Conservation (phyloP, 2,888 invertebrate genomes). For the Drosophila affinis region DNA sequence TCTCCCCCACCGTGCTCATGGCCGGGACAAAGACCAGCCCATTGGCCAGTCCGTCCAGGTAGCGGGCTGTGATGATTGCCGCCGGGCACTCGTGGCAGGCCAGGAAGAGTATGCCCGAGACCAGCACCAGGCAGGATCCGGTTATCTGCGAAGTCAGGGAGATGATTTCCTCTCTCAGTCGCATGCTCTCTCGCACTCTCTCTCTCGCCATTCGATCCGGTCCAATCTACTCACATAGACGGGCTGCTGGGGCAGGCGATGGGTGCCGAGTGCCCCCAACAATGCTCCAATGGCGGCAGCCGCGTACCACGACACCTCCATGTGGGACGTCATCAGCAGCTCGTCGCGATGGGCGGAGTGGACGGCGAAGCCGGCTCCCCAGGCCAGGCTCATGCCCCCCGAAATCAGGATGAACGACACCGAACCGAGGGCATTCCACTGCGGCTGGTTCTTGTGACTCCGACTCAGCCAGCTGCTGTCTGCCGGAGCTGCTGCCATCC, state of each 20-base stretch:
- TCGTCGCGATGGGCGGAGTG: conserved; percentile 61
- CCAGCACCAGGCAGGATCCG: conserved; percentile 65
- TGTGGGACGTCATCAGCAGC: conserved; percentile 44
- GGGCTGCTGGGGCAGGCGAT: conserved; percentile 63
- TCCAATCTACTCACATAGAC: conserved; percentile 66
- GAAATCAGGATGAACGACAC: conserved; percentile 71
- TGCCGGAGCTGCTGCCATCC: not conserved
- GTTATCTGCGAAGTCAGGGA: conserved; percentile 51
- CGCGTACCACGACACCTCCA: conserved; percentile 75
- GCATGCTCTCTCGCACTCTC: not conserved
- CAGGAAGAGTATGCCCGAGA: conserved; percentile 71
- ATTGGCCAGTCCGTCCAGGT: conserved; percentile 80
- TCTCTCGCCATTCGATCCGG: not conserved
- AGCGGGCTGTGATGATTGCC: conserved; percentile 71
- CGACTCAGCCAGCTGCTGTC: conserved; percentile 46
- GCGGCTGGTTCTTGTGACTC: conserved; percentile 65
- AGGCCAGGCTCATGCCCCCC: conserved; percentile 79
- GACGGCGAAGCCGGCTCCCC: conserved; percentile 71
- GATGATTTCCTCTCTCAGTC: not conserved
- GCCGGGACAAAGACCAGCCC: conserved; percentile 78
- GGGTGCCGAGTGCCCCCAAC: conserved; percentile 62
- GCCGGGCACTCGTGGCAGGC: conserved; percentile 45
- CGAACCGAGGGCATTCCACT: conserved; percentile 69
- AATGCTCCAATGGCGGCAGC: conserved; percentile 75
- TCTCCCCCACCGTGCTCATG: conserved; percentile 75